Evolutionary conservation across 1,140 invertebrate genomes (phyloP).

Genomic region (Pseudomyrmex dendroicus): DNA sequence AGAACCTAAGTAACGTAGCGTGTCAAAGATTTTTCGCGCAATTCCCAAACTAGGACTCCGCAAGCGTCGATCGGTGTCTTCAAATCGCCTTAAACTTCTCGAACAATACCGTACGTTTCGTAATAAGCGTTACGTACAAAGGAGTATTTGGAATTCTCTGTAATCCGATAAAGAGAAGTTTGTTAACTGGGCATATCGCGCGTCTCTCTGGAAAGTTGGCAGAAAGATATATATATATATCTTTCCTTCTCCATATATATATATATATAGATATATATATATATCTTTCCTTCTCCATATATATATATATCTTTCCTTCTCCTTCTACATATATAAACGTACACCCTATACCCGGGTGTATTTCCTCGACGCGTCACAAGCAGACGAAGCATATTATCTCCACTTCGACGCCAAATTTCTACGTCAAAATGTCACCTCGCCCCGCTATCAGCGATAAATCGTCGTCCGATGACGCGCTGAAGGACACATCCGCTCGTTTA

Average conservation of each 20-base stretch:
- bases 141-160: neutral
- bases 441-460: constrained; percentile 18
- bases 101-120: neutral
- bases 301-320: too few relatives aligned
- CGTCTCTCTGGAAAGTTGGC: too few relatives aligned
- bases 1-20: neutral
- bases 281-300: too few relatives aligned
- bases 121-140: neutral
- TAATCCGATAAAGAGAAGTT: neutral
- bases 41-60: neutral
- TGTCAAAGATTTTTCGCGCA: neutral
- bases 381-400: neutral
- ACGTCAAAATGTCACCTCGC: neutral
- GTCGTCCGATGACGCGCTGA: neutral
- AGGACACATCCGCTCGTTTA: constrained; percentile 25
- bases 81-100: neutral
- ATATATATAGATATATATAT: too few relatives aligned
- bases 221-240: too few relatives aligned
- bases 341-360: too few relatives aligned
- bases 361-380: neutral
- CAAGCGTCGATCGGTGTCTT: neutral
- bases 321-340: too few relatives aligned
- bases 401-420: neutral
- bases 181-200: neutral
- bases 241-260: too few relatives aligned